Base-by-base conservation (phyloP, 2,888 invertebrate species). In the Monochamus alternatus region DNA sequence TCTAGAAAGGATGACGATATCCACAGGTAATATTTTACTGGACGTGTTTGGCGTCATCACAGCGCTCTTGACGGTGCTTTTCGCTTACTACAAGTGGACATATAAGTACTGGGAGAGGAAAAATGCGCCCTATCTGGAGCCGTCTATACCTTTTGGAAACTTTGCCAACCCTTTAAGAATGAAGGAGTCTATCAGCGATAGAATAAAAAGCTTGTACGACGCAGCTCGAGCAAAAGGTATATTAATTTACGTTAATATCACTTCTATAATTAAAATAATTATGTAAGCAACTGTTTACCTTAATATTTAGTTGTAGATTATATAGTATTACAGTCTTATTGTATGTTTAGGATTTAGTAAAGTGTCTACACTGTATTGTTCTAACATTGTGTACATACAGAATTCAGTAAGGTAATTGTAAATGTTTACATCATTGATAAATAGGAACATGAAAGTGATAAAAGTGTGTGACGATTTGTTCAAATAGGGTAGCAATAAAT, bases 101-200 rank as follows among this genome's bases (percentile, higher is more conserved):
- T 69, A 66, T 32, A 64, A 64, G 10, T 77, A 77, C 52, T 77
- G 75, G 75, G 32, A 73, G 30, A 60, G 62, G 44, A 63, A n/a
- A 52, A 58, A 62, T n/a, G 30, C 75, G n/a, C 77, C 75, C 1
- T 68, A 69, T 30, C 10, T 78, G 31, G 58, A 69, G 31, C 75
- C 77, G 2, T 44, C 47, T 3, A 69, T 77, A 14, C 77, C 77
- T 9, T 75, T 69, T 14, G 77, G 78, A 30, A 80, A 73, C 62
- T 58, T 59, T 12, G 58, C 32, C 2, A 55, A 62, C 22, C 67
- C 55, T 10, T 3, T 14, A 7, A 38, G 2, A 0, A 38, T 38
- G 4, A 38, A 38, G 38, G 38, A 38, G 7, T 38, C 38, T 5
- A 38, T 38, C 38, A 38, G 38, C 7, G 43, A 68, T 4, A 4